Evolutionary conservation across 2,888 invertebrate genomes (phyloP).

Genomic region (Heterodera filipjevi): DNA sequence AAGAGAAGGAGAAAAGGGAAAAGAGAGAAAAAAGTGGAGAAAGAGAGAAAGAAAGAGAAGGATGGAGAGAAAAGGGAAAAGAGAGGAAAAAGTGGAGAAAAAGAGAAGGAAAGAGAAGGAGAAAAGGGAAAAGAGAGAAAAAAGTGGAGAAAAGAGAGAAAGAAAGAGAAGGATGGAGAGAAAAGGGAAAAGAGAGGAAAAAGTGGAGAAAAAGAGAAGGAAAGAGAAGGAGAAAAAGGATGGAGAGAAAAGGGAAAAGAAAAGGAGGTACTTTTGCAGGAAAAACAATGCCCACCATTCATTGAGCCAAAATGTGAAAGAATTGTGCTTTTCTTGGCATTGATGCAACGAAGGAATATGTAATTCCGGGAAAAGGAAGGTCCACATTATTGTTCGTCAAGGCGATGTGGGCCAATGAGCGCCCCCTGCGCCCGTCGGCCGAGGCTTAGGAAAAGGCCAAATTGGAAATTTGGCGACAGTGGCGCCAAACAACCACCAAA

Average conservation of each 20-base stretch:
- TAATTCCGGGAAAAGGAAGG: neutral
- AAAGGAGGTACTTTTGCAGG: neutral
- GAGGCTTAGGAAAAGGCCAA: slow-evolving; percentile 9
- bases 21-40: no score
- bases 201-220: neutral
- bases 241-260: slow-evolving; percentile 9
- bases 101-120: no score
- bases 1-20: no score
- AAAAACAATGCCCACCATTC: neutral
- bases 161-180: neutral
- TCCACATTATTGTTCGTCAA: neutral
- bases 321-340: neutral
- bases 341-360: neutral
- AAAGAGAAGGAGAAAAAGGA: neutral
- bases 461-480: slow-evolving; percentile 17
- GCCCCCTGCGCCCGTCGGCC: neutral
- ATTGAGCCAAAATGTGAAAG: neutral
- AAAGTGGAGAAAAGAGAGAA: neutral
- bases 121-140: neutral
- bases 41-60: no score
- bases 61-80: no score
- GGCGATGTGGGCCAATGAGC: neutral
- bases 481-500: slow-evolving; percentile 12
- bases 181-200: neutral
- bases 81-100: neutral